Base-by-base conservation (phyloP, 2,113 vertebrate species). In the Cyanoramphus novaezelandiae region DNA sequence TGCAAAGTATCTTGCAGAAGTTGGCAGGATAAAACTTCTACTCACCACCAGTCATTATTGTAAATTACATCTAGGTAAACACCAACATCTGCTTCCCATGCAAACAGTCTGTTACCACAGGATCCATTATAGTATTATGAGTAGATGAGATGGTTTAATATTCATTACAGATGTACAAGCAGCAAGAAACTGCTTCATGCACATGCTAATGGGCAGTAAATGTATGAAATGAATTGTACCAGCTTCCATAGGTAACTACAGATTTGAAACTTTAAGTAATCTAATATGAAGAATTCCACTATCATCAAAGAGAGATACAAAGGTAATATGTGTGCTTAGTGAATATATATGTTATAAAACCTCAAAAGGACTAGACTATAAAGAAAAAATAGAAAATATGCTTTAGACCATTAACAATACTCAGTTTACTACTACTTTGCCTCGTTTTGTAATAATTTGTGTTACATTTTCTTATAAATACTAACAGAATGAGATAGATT, bases 51-150 rank as follows among this genome's bases (percentile, higher is more conserved):
- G 63, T 88, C 90, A 94, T 95, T 52, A 52, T 50, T 91, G 62
- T 77, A 97, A 97, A 95, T 96, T 95, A 76, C 21, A 37, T 82
- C 67, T 87, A 83, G 46, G 78, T 96, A 97, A 97, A 96, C 86
- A 97, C 60, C 86, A 96, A 88, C 97, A 97, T 97, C 86, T 97
- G 96, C 49, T 89, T 86, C 64, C 70, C 35, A 5, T 86, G n/a
- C 60, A 97, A 93, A 94, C 83, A 88, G 65, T 79, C 85, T 93
- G 65, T 88, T 86, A 91, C 92, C 60, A 94, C 44, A 96, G 74
- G 29, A 93, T 68, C 63, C 63, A 78, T 95, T 76, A 93, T 60
- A 83, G 41, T 84, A 78, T 88, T 71, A 84, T 46, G 64, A 96
- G 79, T 39, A 90, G 72, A 95, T 57, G 71, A 82, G n/a, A 82